A percentile compares a stretch with the other conserved stretches of the same genome.
phyloP scores from a whole-genome alignment of 2,888 invertebrate genomes.

The Tridacna crocea region DNA sequence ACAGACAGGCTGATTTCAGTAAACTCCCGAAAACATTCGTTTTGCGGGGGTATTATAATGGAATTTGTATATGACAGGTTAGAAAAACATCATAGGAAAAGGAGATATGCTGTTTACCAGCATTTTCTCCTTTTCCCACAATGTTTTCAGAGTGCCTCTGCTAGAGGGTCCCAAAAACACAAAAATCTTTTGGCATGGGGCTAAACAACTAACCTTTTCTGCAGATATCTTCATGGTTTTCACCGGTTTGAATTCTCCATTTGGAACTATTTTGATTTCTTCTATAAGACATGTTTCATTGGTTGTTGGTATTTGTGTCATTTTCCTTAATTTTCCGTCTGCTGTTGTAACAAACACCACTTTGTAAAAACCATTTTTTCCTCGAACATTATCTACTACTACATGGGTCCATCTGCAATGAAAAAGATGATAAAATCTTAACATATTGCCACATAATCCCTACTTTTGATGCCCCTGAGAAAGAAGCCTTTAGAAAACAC shows the following conservation, averaged over 20 bases:
- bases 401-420: constrained; percentile 85
- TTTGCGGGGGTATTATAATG: no score
- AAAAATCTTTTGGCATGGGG: no score
- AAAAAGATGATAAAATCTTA: neutral
- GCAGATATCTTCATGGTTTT: constrained; percentile 91
- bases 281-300: constrained; percentile 93
- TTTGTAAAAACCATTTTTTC: constrained; percentile 89
- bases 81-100: no score
- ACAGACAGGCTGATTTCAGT: no score
- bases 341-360: constrained; percentile 93
- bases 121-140: no score
- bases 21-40: no score
- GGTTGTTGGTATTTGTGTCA: constrained; percentile 89
- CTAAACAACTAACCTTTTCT: constrained; percentile 69
- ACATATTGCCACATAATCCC: no score
- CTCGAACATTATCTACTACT: constrained; percentile 91
- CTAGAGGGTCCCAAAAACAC: no score
- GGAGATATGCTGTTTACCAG: no score
- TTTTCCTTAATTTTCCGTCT: constrained; percentile 91
- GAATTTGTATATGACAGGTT: no score
- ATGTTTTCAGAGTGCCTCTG: no score
- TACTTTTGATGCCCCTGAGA: no score
- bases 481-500: neutral
- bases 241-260: constrained; percentile 86
- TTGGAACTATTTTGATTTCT: constrained; percentile 89